Evolutionary conservation across 2,888 invertebrate species (phyloP).

Genomic region (Eupithecia vulgata): DNA sequence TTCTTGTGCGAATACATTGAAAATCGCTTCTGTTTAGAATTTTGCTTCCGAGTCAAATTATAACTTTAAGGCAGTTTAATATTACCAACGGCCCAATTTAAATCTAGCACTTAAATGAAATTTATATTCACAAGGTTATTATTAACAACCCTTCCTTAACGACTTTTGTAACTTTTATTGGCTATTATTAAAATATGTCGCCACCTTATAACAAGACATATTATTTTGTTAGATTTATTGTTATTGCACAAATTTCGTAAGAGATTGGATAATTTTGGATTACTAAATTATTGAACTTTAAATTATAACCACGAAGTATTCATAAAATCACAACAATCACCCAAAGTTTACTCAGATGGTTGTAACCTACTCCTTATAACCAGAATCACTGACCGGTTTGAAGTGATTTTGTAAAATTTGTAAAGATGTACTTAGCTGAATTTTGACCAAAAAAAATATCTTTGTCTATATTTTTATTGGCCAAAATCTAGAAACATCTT

Average conservation of each 20-base stretch:
- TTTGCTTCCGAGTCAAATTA: not conserved
- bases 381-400: not conserved
- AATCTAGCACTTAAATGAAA: conserved; percentile 41
- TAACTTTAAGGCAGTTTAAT: not conserved
- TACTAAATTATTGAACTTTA: not conserved
- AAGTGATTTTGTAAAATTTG: not conserved
- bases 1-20: not conserved
- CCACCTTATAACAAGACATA: conserved; percentile 52
- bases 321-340: not conserved
- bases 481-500: no score
- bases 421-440: not conserved
- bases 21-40: not conserved
- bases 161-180: conserved; percentile 66
- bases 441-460: not conserved
- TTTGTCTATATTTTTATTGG: no score
- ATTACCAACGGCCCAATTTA: conserved; percentile 9
- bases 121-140: conserved; percentile 48
- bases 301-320: not conserved
- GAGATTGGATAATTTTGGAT: not conserved
- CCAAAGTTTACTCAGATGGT: no score
- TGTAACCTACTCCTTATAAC: no score
- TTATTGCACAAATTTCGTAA: conserved; percentile 28
- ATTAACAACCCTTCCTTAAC: conserved; percentile 53
- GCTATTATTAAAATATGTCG: conserved; percentile 67
- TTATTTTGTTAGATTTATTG: conserved; percentile 35